phyloP scores from a whole-genome alignment of 92 coral and sea anemone species.

The Isaurus tuberculatus region DNA sequence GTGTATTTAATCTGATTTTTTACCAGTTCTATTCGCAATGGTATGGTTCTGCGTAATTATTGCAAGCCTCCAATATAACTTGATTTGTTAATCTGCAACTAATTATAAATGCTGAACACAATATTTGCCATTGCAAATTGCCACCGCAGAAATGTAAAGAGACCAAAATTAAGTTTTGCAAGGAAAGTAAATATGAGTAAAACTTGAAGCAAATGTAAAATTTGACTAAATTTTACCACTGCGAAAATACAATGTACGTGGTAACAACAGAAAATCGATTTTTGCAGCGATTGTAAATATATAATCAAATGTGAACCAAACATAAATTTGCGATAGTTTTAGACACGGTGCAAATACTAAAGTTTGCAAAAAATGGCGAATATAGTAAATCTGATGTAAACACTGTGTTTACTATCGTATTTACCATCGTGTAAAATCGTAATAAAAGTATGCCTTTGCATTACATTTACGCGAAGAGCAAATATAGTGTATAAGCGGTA shows the following conservation, averaged over 20 bases:
- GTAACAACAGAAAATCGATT: slow-evolving; percentile 3
- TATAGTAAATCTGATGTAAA: slow-evolving; percentile 7
- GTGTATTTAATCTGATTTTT: too few relatives aligned
- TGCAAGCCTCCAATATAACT: too few relatives aligned
- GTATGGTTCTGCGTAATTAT: too few relatives aligned
- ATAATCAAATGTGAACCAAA: slow-evolving; percentile 10
- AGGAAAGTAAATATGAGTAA: neutral
- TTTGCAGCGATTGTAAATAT: neutral
- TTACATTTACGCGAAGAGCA: too few relatives aligned
- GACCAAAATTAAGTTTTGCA: neutral
- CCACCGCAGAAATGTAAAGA: neutral
- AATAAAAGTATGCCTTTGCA: too few relatives aligned
- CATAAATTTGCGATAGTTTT: slow-evolving; percentile 16
- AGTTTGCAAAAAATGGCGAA: neutral
- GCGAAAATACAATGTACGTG: slow-evolving; percentile 11
- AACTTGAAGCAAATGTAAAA: neutral
- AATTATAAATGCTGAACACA: neutral
- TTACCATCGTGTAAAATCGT: too few relatives aligned
- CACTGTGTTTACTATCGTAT: neutral
- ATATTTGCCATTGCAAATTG: neutral
- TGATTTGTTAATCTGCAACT: too few relatives aligned
- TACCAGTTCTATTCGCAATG: too few relatives aligned
- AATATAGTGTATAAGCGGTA: too few relatives aligned
- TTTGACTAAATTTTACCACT: neutral
- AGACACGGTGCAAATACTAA: slow-evolving; percentile 4